phyloP scores from a whole-genome alignment of 2,888 invertebrate genomes.

The Lathronympha strigana region DNA sequence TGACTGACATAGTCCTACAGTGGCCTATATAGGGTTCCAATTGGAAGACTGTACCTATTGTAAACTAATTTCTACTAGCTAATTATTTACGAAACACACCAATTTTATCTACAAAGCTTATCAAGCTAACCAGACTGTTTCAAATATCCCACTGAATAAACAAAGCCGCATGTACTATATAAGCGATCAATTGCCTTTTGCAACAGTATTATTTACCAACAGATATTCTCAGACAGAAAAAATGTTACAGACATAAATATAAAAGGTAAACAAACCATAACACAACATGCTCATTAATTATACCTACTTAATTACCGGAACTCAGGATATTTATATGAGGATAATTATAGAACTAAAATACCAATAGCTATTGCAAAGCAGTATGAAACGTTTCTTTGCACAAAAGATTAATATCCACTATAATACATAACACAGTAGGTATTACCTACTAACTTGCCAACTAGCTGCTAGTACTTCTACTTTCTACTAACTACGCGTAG shows the following conservation, averaged over 20 bases:
- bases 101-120: slow-evolving; percentile 1
- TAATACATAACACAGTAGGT: neutral
- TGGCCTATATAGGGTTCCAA: too few species aligned
- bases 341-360: neutral
- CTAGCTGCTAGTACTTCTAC: neutral
- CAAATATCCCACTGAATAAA: neutral
- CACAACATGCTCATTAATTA: slow-evolving; percentile 18
- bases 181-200: neutral
- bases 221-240: neutral
- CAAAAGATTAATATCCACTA: neutral
- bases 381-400: neutral
- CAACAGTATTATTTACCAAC: neutral
- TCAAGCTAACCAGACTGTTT: neutral
- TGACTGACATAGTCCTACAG: too few species aligned
- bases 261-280: slow-evolving; percentile 8
- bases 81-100: neutral
- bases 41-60: too few species aligned
- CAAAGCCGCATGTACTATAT: neutral
- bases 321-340: slow-evolving; percentile 1
- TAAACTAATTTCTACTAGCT: neutral
- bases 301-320: neutral
- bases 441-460: neutral
- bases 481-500: neutral
- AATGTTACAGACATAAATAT: slow-evolving; percentile 1
- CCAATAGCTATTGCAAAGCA: neutral